Evolutionary conservation across 1,140 invertebrate genomes (phyloP), one percentile per base, ranked within the genome.

Genomic region (Drosophila orosa): DNA sequence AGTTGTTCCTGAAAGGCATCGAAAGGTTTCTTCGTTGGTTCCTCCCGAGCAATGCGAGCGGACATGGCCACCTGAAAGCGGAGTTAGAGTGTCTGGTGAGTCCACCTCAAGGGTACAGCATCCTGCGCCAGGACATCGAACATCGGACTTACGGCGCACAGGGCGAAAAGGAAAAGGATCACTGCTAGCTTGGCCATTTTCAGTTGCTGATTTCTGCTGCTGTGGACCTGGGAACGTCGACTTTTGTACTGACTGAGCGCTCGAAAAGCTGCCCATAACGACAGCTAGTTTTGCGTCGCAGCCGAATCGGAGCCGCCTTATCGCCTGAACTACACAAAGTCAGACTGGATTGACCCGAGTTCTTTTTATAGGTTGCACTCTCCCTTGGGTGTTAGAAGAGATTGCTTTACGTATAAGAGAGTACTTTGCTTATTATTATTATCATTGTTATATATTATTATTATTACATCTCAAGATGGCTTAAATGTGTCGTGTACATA

Each of bases 121-220:
- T 29, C 27, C 27, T 13, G 27, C 17, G 27, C 1, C 27, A 29
- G 47, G 29, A 52, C 25, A 27, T 29, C 25, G 15, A 5, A 6
- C n/a, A 29, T 48, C 0, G 25, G 15, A 48, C 48, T 52, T 52
- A 52, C 29, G 48, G 48, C 48, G 29, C 48, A 52, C 29, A 52
- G 12, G 29, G 27, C 29, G 29, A 52, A 52, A 15, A 52, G 27
- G 47, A 50, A 50, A 19, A 50, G 7, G 47, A 50, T 50, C 27
- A 50, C 27, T 50, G 47, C 47, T 12, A 52, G 17, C 29, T 52
- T 52, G 17, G 48, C 27, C 48, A 52, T 52, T 52, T 52, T 52
- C 3, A 19, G 17, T 52, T 22, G 0, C 7, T 31, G 17, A 15
- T 33, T 13, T 52, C 17, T 33, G 17, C 29, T 52, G 6, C 25